Evolutionary conservation across 2,888 invertebrate species (phyloP), one percentile per base, ranked within the genome.

Genomic region (Spilarctia lutea): DNA sequence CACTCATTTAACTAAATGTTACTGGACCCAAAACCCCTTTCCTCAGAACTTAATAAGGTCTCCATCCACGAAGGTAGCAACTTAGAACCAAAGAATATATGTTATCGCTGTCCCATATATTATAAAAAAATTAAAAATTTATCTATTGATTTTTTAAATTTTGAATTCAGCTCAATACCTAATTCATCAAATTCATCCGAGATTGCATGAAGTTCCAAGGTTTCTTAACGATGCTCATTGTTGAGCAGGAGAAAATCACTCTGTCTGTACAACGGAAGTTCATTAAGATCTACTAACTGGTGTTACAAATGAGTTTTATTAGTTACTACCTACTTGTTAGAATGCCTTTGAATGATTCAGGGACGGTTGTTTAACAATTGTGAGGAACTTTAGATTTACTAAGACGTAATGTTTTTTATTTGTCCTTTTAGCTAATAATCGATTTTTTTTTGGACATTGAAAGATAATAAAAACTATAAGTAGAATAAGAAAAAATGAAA

Each of bases 211-310:
- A 74, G 60, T 70, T 68, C 68, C 35, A 42, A 68, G 69, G 30
- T 71, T 69, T 24, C 75, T 74, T 72, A 75, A 80, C 39, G 65
- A 77, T 42, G 52, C 39, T 73, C 68, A 52, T 72, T 72, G 73
- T 71, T 71, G 65, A 39, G 65, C 68, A 68, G 60, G 16, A 73
- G 72, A 33, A 69, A 71, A 75, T 82, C 52, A 27, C n/a, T 70
- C 42, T 67, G 66, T 52, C 80, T 74, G 74, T 68, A 69, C 60
- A 68, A 72, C 33, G 74, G 80, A 74, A 71, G 65, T 80, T 79
- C 77, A 79, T 82, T 82, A 79, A 73, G 75, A 71, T 69, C 73
- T 75, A 52, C 48, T 73, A 71, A 73, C 65, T 67, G 18, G 27
- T 67, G 67, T 63, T 71, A 69, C 72, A 73, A 74, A 81, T 74